Evolutionary conservation across 2,797 vertebrate species (phyloP), one percentile per base, ranked within the genome.

Genomic region (Sebastiscus tertius): DNA sequence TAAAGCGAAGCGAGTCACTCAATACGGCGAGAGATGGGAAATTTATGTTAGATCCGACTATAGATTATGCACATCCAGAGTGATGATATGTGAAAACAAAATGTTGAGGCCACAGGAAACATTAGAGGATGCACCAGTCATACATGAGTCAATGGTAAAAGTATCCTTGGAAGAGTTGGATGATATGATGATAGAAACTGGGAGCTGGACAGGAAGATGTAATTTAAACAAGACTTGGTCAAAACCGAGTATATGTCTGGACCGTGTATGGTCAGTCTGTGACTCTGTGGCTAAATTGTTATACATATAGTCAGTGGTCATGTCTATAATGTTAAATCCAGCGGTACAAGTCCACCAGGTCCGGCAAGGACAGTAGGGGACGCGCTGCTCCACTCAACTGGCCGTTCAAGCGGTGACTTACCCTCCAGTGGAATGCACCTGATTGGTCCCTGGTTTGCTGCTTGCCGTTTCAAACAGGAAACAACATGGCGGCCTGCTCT

Each of bases 1-100:
- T 60, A 70, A 67, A 65, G 78, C 20, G 63, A 78, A 86, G 83
- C 67, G 34, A 79, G 76, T 87, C 74, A 67, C 69, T 92, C 76
- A 64, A 75, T 77, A 65, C 24, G 69, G 39, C 42, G 3, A 69
- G 76, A 74, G 59, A 26, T 71, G 78, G 66, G 60, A 66, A 52
- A 72, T 81, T 33, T 58, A 66, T 24, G 61, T 59, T 42, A 61
- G 70, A 79, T 85, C 72, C 16, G 56, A 70, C 46, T 67, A 72
- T 54, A 55, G 70, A 80, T 73, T 77, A 82, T 85, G 80, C 29
- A 68, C 58, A 61, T 67, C 62, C 31, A 22, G 22, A 82, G 66
- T 31, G 76, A 77, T 82, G 52, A 81, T 70, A 59, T 29, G 26
- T 89, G 71, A 49, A 60, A 90, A 74, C 49, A 80, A 81, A 54